phyloP scores from a whole-genome alignment of 2,113 vertebrate species.

The Rhodinocichla rosea region DNA sequence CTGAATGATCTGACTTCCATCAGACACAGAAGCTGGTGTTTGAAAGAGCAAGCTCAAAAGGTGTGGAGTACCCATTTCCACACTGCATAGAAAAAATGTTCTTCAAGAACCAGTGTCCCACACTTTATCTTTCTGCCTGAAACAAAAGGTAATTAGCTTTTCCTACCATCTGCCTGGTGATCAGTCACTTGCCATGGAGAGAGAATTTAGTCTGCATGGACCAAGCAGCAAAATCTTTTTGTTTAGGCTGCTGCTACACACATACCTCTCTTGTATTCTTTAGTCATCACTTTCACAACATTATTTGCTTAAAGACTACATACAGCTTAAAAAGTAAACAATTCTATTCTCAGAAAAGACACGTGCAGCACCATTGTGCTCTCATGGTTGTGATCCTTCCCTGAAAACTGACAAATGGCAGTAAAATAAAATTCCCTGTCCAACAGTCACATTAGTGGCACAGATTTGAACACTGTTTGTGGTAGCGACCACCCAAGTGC shows the following conservation, averaged over 20 bases:
- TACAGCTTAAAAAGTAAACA: not conserved
- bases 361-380: not conserved
- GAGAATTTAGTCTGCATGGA: not conserved
- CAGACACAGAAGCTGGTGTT: not conserved
- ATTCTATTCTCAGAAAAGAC: not conserved
- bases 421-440: not conserved
- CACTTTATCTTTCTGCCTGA: not conserved
- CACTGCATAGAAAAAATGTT: rapidly evolving
- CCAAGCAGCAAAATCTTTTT: not conserved
- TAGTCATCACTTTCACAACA: not conserved
- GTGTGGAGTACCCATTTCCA: not conserved
- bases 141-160: not conserved
- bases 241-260: not conserved
- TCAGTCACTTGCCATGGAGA: not conserved
- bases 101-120: not conserved
- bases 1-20: not conserved
- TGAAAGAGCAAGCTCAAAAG: not conserved
- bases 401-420: not conserved
- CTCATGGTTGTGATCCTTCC: not conserved
- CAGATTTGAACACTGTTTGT: not conserved
- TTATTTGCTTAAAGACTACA: not conserved
- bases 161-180: not conserved
- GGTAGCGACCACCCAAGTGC: rapidly evolving
- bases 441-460: not conserved
- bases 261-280: not conserved